These are phyloP conservation scores for Anthophora plumipes DNA, from an alignment of 2,888 invertebrate species.

Conservation along the genomic window DNA sequence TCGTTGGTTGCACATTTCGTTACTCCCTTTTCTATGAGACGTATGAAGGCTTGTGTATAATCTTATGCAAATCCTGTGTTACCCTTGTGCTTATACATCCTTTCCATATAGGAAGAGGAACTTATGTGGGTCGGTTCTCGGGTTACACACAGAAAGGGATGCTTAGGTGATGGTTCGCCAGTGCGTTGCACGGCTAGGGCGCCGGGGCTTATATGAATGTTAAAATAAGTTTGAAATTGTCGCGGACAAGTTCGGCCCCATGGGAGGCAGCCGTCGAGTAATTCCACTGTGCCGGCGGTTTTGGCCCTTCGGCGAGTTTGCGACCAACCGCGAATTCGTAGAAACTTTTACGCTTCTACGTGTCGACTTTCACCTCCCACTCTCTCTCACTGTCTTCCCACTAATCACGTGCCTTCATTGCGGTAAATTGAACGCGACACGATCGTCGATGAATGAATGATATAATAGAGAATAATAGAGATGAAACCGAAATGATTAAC, in stretches of 20 bases:
- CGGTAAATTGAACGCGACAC: neutral
- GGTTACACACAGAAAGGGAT: conserved; percentile 75
- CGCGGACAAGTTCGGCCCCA: conserved; percentile 84
- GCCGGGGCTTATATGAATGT: conserved; percentile 84
- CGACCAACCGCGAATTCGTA: conserved; percentile 65
- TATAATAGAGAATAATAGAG: neutral
- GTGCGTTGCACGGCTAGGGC: conserved; percentile 62
- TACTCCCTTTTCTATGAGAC: conserved; percentile 69
- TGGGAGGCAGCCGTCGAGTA: conserved; percentile 83
- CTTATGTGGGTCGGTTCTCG: conserved; percentile 70
- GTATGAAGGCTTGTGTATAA: conserved; percentile 77
- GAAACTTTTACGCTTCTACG: conserved; percentile 53
- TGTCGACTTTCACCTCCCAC: conserved; percentile 55
- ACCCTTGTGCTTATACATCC: conserved; percentile 79
- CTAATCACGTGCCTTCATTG: conserved; percentile 25
- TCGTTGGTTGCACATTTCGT: conserved; percentile 60
- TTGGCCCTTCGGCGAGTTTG: conserved; percentile 80
- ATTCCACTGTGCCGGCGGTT: conserved; percentile 83
- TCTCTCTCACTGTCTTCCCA: conserved; percentile 25
- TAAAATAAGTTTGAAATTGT: conserved; percentile 85
- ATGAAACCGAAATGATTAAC: too few relatives aligned
- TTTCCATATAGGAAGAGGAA: conserved; percentile 65
- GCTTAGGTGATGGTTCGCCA: conserved; percentile 65
- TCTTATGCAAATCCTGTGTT: conserved; percentile 82
- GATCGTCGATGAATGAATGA: neutral